phyloP scores from a whole-genome alignment of 2,888 invertebrate genomes.

The Papilio protenor region DNA sequence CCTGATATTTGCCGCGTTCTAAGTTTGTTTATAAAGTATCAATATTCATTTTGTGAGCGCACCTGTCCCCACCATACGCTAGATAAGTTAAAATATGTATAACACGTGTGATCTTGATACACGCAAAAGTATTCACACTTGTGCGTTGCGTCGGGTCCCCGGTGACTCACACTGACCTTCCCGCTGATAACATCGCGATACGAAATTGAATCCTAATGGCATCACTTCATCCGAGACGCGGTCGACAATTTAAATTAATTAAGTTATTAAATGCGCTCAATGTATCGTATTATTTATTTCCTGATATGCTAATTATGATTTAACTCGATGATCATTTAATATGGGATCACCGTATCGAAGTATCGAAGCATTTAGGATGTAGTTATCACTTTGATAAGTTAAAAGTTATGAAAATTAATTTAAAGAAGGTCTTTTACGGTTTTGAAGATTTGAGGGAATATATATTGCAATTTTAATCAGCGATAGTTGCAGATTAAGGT shows the following conservation, averaged over 20 bases:
- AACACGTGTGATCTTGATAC: constrained; percentile 27
- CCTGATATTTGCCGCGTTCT: neutral
- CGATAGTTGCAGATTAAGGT: neutral
- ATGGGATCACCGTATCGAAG: neutral
- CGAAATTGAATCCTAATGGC: constrained; percentile 33
- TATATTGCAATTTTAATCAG: neutral
- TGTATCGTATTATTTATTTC: neutral
- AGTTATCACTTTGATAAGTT: neutral
- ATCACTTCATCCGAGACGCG: constrained; percentile 20
- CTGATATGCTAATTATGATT: constrained; percentile 20
- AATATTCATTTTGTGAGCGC: neutral
- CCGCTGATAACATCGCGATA: constrained; percentile 23
- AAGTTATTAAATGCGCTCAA: constrained; percentile 22
- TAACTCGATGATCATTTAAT: neutral
- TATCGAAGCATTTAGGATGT: neutral
- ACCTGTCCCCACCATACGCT: neutral
- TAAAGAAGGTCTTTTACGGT: neutral
- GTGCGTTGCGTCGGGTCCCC: constrained; percentile 20
- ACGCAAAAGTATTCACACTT: constrained; percentile 6
- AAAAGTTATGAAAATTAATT: neutral
- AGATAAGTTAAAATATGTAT: constrained; percentile 15
- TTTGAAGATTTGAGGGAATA: neutral
- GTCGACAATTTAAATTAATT: constrained; percentile 3
- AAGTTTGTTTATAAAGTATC: neutral
- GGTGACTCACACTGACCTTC: constrained; percentile 22